phyloP scores from a whole-genome alignment of 1,140 invertebrate genomes.

The Thalassaphorura encarpata region DNA sequence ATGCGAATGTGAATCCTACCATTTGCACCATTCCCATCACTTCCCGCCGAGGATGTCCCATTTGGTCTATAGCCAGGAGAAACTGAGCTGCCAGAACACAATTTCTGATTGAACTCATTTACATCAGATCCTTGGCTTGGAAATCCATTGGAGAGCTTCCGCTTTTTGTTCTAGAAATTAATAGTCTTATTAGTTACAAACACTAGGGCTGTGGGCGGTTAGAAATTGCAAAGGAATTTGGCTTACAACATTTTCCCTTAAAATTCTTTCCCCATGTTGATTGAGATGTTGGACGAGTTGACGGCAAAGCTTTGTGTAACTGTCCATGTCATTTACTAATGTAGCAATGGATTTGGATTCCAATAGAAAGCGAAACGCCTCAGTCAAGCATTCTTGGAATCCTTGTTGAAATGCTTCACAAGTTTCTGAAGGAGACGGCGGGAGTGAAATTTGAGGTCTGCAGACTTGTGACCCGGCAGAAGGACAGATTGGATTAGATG shows the following conservation, averaged over 20 bases:
- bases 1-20: no score
- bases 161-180: no score
- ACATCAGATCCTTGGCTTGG: neutral
- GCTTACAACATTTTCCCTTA: conserved; percentile 43
- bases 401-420: conserved; percentile 57
- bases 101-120: no score
- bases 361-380: conserved; percentile 77
- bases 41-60: no score
- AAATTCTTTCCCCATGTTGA: conserved; percentile 59
- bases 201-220: neutral
- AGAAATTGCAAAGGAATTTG: neutral
- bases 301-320: conserved; percentile 66
- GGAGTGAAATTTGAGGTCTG: no score
- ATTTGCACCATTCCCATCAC: no score
- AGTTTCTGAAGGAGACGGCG: no score
- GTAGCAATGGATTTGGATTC: conserved; percentile 70
- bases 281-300: conserved; percentile 72
- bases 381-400: conserved; percentile 80
- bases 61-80: no score
- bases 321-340: no score
- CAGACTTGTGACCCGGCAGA: no score
- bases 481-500: neutral
- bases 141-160: neutral
- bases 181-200: neutral
- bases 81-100: no score